Evolutionary conservation across 1,140 invertebrate species (phyloP), one percentile per base, ranked within the genome.

Genomic region (Drosophila littoralis): DNA sequence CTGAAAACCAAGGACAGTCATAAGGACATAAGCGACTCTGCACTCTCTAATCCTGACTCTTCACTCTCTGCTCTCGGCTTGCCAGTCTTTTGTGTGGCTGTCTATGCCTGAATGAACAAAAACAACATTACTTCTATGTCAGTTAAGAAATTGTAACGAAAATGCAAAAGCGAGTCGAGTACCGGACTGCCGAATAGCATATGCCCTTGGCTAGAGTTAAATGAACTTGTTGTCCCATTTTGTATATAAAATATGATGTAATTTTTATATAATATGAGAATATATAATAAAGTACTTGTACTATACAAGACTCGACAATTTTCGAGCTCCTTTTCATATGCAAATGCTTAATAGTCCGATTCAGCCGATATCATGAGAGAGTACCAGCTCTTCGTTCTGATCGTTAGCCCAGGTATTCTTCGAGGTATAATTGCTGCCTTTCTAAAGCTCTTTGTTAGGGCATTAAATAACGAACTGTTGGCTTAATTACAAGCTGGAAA

Each of bases 1-100:
- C 46, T 64, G 67, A 64, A 28, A 28, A 59, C 51, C n/a, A 32
- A n/a, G 43, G 58, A 67, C 63, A 73, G 54, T 54, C 54, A 15
- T 32, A 43, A 45, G 58, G 54, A 68, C 50, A 64, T 28, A 28
- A 35, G 38, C 12, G 22, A 28, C 46, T 7, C 46, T 15, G 7
- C 22, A 9, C 13, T 8, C 57, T 46, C 32, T 28, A 13, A 43
- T 38, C 35, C 36, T 6, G 6, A 13, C 40, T 2, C 22, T 8
- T 57, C 6, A 6, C 2, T 32, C 36, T 15, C 12, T 15, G 10
- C 36, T 17, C 32, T 36, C 4, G 17, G 9, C 9, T 32, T 28
- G 10, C 2, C 1, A 9, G 15, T 59, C n/a, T 9, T 36, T 48
- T 36, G 33, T 48, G 33, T 22, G 32, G 43, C 58, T 48, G 36